Conservation (phyloP, 2,888 invertebrate species). For the Cinara cedri region DNA sequence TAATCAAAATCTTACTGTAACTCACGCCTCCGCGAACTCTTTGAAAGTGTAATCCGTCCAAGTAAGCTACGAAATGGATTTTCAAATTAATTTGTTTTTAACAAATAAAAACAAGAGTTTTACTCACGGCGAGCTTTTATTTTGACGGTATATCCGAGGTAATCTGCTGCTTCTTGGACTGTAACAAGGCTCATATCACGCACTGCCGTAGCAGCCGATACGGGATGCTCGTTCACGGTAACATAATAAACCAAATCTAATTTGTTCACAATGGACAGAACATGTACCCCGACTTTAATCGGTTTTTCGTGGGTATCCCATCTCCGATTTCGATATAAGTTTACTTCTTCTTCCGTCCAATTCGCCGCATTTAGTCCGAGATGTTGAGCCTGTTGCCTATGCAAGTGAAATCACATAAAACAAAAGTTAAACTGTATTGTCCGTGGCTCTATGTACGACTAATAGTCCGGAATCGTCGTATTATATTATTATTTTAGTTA, state of each 20-base stretch:
- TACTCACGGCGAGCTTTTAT: constrained; percentile 83
- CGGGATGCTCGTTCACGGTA: constrained; percentile 78
- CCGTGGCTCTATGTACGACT: neutral
- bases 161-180: constrained; percentile 76
- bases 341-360: constrained; percentile 63
- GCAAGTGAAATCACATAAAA: neutral
- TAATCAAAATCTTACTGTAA: constrained; percentile 21
- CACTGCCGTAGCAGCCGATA: constrained; percentile 80
- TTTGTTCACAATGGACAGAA: constrained; percentile 58
- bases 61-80: constrained; percentile 22
- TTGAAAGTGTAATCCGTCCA: constrained; percentile 24
- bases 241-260: constrained; percentile 76
- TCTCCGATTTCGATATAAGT: constrained; percentile 47
- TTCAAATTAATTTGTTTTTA: neutral
- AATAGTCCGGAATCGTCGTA: neutral
- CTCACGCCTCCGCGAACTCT: constrained; percentile 1
- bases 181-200: constrained; percentile 82
- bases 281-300: constrained; percentile 61
- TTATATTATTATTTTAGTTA: neutral
- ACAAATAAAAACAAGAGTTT: neutral
- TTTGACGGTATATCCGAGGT: constrained; percentile 77
- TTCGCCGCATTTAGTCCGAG: constrained; percentile 68
- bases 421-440: neutral
- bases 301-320: constrained; percentile 58
- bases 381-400: constrained; percentile 80